Evolutionary conservation across 2,113 vertebrate genomes (phyloP), one percentile per base, ranked within the genome.

Genomic region (Syrmaticus mikado): DNA sequence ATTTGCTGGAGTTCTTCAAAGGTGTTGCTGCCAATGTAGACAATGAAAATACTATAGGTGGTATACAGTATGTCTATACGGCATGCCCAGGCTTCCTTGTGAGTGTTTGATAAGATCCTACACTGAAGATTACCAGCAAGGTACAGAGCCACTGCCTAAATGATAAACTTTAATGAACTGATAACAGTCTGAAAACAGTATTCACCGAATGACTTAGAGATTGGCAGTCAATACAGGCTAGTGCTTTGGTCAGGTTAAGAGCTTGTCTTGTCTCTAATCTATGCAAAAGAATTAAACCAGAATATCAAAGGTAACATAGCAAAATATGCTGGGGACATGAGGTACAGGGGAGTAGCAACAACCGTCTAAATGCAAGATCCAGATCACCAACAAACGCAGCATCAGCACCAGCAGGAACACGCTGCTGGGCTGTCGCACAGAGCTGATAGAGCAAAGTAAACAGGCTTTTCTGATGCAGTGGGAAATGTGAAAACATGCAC

Each of bases 131-230:
- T 94, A 92, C 60, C 67, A 78, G 92, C 90, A 85, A 96, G 95
- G 94, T 96, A 95, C 76, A 84, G 90, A 91, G 76, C 40, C 90
- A 83, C 62, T 1, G 27, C 57, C 43, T 53, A 91, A 94, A 90
- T 8, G 91, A 90, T 94, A 96, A 96, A 95, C 83, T 93, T 94
- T 95, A 96, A 96, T 94, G 94, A 96, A 94, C 92, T 95, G 95
- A 97, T 97, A 96, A 91, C n/a, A 2, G 79, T 90, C 80, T 89
- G 89, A 77, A 93, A 90, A 80, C 81, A 92, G 83, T 88, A 19
- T 80, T 94, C 61, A 20, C 14, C 0, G 1, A 91, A 64, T 11
- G 75, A 87, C 81, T 92, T 83, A 48, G 87, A 91, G 88, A 91
- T 22, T 68, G 85, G 81, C 88, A 92, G 83, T 84, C 90, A 74